Evolutionary conservation across 2,888 invertebrate genomes (phyloP), one percentile per base, ranked within the genome.

Genomic region (Yponomeuta malinellus): DNA sequence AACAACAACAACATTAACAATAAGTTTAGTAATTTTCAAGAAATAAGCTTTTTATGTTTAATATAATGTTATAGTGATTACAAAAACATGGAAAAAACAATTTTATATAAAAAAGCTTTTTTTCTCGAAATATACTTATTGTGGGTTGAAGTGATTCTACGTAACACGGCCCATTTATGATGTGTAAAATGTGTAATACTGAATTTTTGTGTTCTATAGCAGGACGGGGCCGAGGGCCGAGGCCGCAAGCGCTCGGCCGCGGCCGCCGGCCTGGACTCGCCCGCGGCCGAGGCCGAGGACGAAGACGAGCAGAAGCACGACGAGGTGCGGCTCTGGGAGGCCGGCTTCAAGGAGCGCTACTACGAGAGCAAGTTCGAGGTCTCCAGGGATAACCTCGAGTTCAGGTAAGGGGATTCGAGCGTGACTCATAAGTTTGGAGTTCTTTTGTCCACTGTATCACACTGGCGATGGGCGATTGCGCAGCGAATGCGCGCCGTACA

Each of bases 321-420:
- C 85, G 97, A 98, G 90, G 98, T 98, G 69, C 94, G 97, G 23
- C 92, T 98, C 8, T 97, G 98, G 97, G 99, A 99, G 89, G 96
- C 96, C 77, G 99, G 99, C 0, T 99, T 98, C 93, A 99, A 99
- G 88, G 98, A 98, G 84, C 94, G 99, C 63, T 99, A 99, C 90
- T 99, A 99, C 83, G 97, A 98, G 89, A 97, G 97, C 71, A 98
- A 98, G 90, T 98, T 98, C 83, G 97, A 97, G 80, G 96, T 97
- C 12, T 87, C 93, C 6, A 75, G 94, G 0, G 94, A 96, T 23
- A 96, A 97, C 83, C 81, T 95, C 59, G 96, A 95, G 79, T 99
- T 99, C 88, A 94, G 99, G 93, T 94, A 74, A 72, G 75, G 43
- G 43, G 5, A 33, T 33, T 33, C 3, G 33, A 33, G 33, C 33